Percentiles rank a stretch among this genome's conserved stretches.
phyloP scores from a whole-genome alignment of 1,140 invertebrate species.

The Aphis craccivora region DNA sequence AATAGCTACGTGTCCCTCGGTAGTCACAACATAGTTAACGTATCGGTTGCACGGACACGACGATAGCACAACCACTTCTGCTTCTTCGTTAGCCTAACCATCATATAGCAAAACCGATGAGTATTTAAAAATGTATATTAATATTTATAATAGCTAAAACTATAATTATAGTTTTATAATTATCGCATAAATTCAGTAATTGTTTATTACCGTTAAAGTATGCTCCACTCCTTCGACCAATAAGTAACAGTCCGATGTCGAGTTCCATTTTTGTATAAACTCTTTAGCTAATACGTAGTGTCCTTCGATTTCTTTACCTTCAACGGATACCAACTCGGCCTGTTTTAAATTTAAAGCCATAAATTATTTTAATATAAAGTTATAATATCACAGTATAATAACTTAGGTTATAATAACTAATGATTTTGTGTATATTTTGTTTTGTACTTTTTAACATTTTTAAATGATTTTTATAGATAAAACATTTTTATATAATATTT shows the following conservation, averaged over 20 bases:
- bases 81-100: constrained; percentile 69
- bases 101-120: not conserved
- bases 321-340: constrained; percentile 73
- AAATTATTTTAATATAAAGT: not conserved
- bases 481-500: not conserved
- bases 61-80: constrained; percentile 69
- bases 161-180: not conserved
- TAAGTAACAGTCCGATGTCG: constrained; percentile 71
- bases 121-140: not conserved
- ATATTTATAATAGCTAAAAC: not conserved
- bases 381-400: not conserved
- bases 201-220: constrained; percentile 67
- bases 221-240: constrained; percentile 71
- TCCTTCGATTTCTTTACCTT: constrained; percentile 73
- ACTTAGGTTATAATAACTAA: not conserved
- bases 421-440: not conserved
- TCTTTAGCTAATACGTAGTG: constrained; percentile 74
- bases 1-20: constrained; percentile 69
- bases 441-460: not conserved
- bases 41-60: constrained; percentile 71
- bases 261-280: constrained; percentile 72
- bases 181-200: not conserved
- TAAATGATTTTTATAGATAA: not conserved
- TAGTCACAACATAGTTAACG: constrained; percentile 70
- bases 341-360: constrained; percentile 63